Percentiles rank a stretch among this genome's conserved stretches.
Evolutionary conservation across 2,888 invertebrate species (phyloP).

Genomic region (Abrostola triplasia): DNA sequence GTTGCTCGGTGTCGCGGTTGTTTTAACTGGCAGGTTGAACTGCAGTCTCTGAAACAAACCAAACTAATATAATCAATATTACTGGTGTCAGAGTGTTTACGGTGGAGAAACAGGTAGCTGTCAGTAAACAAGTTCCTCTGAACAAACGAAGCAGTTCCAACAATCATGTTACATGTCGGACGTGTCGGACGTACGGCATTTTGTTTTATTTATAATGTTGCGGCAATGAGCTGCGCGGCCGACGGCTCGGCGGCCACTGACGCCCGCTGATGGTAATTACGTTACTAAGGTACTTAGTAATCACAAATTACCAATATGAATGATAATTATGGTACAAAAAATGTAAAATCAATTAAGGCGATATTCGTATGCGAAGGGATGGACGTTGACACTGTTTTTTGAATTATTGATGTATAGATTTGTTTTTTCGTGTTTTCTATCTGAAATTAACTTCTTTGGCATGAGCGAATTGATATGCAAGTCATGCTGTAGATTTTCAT

Average conservation of each 20-base stretch:
- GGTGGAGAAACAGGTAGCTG: slow-evolving; percentile 19
- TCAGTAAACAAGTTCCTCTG: slow-evolving; percentile 28
- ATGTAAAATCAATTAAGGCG: slow-evolving; percentile 45
- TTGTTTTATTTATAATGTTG: slow-evolving; percentile 41
- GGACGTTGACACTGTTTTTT: slow-evolving; percentile 28
- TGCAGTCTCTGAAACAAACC: not conserved
- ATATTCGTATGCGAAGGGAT: slow-evolving; percentile 30
- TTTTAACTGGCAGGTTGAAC: not conserved
- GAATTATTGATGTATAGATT: too few relatives aligned
- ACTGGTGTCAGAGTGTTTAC: too few relatives aligned
- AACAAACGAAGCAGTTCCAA: slow-evolving; percentile 19
- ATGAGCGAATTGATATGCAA: not conserved
- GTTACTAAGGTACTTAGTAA: slow-evolving; percentile 52
- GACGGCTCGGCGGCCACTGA: too few relatives aligned
- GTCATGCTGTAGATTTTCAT: too few relatives aligned
- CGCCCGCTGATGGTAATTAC: slow-evolving; percentile 34
- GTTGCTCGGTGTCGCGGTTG: slow-evolving; percentile 1
- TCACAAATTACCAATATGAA: slow-evolving; percentile 49
- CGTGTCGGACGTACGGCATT: slow-evolving; percentile 48
- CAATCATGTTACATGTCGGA: slow-evolving; percentile 47
- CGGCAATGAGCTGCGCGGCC: slow-evolving; percentile 6
- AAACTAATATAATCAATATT: too few relatives aligned
- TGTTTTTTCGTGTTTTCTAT: too few relatives aligned
- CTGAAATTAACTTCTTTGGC: too few relatives aligned
- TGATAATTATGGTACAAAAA: slow-evolving; percentile 55